These are phyloP conservation scores for Pseudochaenichthys georgianus DNA, from an alignment of 2,797 vertebrate genomes.

Conservation along the genomic window DNA sequence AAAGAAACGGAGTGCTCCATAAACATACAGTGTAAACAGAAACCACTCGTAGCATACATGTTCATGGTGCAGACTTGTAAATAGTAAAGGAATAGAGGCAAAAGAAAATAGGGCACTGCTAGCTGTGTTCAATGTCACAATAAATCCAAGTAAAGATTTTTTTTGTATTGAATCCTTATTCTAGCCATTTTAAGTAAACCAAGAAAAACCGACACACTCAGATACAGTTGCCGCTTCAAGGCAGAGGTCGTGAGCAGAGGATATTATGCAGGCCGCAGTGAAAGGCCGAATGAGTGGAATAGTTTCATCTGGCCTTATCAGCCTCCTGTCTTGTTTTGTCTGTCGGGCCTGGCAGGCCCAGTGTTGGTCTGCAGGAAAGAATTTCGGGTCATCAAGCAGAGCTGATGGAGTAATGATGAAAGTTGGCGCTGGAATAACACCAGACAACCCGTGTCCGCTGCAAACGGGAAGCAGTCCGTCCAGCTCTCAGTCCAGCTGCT, in stretches of 20 bases:
- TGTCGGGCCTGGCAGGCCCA: slow-evolving; percentile 55
- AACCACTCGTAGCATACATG: not conserved
- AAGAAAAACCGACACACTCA: not conserved
- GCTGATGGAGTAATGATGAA: slow-evolving; percentile 62
- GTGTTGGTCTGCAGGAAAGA: slow-evolving; percentile 66
- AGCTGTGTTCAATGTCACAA: not conserved
- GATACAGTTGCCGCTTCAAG: slow-evolving; percentile 31
- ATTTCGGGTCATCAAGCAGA: slow-evolving; percentile 61
- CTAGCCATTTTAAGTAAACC: not conserved
- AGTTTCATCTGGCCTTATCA: slow-evolving; percentile 75
- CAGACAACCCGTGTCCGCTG: slow-evolving; percentile 42
- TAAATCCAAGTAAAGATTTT: not conserved
- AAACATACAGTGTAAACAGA: not conserved
- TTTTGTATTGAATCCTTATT: not conserved
- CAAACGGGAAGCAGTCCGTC: slow-evolving; percentile 47
- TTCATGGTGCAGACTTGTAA: not conserved
- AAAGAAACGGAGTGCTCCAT: not conserved
- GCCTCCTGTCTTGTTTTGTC: slow-evolving; percentile 75
- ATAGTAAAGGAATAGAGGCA: not conserved
- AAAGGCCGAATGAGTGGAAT: slow-evolving; percentile 62
- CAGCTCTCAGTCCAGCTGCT: slow-evolving; percentile 48
- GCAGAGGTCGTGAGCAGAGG: slow-evolving; percentile 8
- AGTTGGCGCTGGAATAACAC: slow-evolving; percentile 55
- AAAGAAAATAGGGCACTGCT: not conserved
- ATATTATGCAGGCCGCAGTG: slow-evolving; percentile 23